Base-by-base conservation (phyloP, 1,140 invertebrate genomes). In the Drosophila novamexicana region DNA sequence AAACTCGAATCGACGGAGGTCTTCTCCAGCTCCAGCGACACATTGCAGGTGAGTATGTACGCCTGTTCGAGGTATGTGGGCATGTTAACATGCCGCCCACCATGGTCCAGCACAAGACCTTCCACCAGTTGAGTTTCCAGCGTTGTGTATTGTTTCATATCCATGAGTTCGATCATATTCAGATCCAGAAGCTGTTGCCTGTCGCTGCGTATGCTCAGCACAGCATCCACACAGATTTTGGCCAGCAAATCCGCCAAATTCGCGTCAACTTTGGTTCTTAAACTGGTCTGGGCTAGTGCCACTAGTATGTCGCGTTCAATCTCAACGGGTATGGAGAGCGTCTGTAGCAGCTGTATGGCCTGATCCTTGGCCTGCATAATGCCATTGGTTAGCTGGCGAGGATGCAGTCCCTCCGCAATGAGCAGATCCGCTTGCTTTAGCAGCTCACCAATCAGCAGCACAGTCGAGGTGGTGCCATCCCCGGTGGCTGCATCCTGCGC, bases 21-120 rank as follows among this genome's bases (percentile, higher is more conserved):
- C 86, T 99, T 99, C 91, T 99, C 99, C 93, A 99, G 99, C 93
- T 99, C 99, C 92, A 99, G 93, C 49, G 98, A 99, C 1, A 99
- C 97, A 93, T 99, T 99, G 91, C 97, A 99, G 0, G 98, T 99
- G 1, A 99, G 94, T 91, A 99, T 99, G 92, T 96, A 99, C 32
- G 97, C 97, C 93, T 99, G 97, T 77, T 96, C 95, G 0, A 98
- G 93, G 72, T 95, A 94, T 92, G 99, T 99, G 12, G 98, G 98
- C 99, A 99, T 99, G 91, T 99, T 98, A 1, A 98, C 98, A 94
- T 99, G 99, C 39, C 99, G 94, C 0, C 97, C 95, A 42, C 99
- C 99, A 93, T 99, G 99, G 93, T 99, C 99, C 88, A 99, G 93
- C 0, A 99, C 98, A 57, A 99, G 93, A 79, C 98, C 94, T 86